phyloP scores from a whole-genome alignment of 2,113 vertebrate species.

The Tragelaphus strepsiceros region DNA sequence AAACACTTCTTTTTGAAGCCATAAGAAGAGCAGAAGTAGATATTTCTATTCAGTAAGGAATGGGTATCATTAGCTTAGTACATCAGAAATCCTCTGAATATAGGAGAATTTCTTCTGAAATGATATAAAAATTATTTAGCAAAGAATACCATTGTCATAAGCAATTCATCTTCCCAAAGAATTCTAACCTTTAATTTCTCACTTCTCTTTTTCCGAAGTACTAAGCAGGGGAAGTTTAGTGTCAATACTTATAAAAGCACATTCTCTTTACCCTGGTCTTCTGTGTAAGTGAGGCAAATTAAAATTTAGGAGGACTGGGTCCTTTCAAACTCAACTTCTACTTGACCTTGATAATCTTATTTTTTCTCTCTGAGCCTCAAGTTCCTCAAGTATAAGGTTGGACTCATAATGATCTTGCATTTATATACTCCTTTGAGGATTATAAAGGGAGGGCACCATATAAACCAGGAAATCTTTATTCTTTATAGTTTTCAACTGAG shows the following conservation, averaged over 20 bases:
- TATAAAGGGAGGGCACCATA: slow-evolving; percentile 41
- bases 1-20: not conserved
- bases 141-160: slow-evolving; percentile 52
- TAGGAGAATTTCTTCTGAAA: slow-evolving; percentile 52
- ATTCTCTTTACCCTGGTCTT: slow-evolving; percentile 27
- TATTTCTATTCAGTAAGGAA: slow-evolving; percentile 40
- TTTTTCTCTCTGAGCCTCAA: slow-evolving; percentile 3
- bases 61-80: slow-evolving; percentile 29
- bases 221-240: slow-evolving; percentile 33
- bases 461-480: slow-evolving; percentile 44
- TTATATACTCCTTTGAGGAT: slow-evolving; percentile 39
- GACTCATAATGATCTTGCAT: slow-evolving; percentile 31
- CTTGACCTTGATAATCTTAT: slow-evolving; percentile 1
- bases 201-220: slow-evolving; percentile 14
- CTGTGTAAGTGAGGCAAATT: slow-evolving; percentile 32
- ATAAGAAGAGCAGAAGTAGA: slow-evolving; percentile 42
- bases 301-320: slow-evolving; percentile 14
- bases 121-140: slow-evolving; percentile 63
- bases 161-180: slow-evolving; percentile 27
- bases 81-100: slow-evolving; percentile 47
- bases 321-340: not conserved
- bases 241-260: not conserved
- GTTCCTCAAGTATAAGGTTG: slow-evolving; percentile 25
- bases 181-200: slow-evolving; percentile 42
- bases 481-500: slow-evolving; percentile 25